Base-by-base conservation (phyloP, 2,113 vertebrate genomes). In the Dascyllus trimaculatus region DNA sequence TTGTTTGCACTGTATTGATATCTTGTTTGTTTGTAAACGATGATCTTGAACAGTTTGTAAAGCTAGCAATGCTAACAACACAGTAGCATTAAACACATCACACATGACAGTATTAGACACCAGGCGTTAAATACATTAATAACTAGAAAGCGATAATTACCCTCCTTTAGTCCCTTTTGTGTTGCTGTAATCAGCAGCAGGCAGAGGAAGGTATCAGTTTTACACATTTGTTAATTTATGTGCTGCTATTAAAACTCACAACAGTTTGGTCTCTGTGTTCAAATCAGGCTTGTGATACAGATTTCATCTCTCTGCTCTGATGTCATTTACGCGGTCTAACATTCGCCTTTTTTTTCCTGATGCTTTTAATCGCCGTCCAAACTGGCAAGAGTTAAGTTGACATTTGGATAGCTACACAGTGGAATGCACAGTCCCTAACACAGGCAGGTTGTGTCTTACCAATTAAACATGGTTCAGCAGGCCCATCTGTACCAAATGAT, bases 401-500 rank as follows among this genome's bases (percentile, higher is more conserved):
- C 73, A 72, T 90, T 91, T 84, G 71, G 81, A 60, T 35, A 71
- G 75, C 25, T 60, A 46, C 84, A 72, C 78, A 81, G 72, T 8
- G 43, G 66, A 76, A 76, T 46, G 26, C 63, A 29, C 76, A 62
- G 54, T 77, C 60, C 73, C 25, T 57, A 60, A 79, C 70, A 54
- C 63, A 61, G 78, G 48, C 86, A 80, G 74, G 71, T 89, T 85
- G 52, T 21, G 38, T 75, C 82, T 77, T 72, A 84, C 80, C 74
- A 73, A 73, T 88, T 78, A 77, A 82, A 78, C 51, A 68, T 40
- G 85, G 81, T 77, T 87, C 85, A 88, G 65, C 75, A 40, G 71
- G 26, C 62, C 82, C 88, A 86, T 90, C 85, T 87, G 82, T 43
- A 88, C 67, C 62, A 62, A 65, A 75, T 76, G 67, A 82, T 62